These are phyloP conservation scores for Antennarius maculatus DNA, from an alignment of 2,797 vertebrate genomes.

Conservation along the genomic window DNA sequence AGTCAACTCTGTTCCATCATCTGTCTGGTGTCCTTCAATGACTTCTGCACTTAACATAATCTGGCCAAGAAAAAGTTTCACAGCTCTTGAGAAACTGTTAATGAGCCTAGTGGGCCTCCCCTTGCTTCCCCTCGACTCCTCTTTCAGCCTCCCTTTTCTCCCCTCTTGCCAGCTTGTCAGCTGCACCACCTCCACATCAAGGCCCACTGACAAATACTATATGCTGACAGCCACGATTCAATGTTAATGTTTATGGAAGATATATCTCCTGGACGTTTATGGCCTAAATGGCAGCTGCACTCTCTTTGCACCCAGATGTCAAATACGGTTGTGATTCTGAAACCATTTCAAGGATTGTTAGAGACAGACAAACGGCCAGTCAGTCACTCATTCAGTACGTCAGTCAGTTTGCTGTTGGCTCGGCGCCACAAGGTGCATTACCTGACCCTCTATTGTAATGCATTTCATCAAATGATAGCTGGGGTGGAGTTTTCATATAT, in stretches of 20 bases:
- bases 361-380: constrained; percentile 11
- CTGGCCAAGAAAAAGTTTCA: constrained; percentile 48
- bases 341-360: constrained; percentile 30
- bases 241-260: constrained; percentile 53
- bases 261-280: constrained; percentile 60
- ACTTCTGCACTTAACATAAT: constrained; percentile 65
- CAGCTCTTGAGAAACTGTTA: constrained; percentile 61
- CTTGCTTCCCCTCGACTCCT: background rate
- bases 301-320: constrained; percentile 51
- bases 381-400: constrained; percentile 10
- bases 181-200: constrained; percentile 39
- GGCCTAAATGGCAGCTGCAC: constrained; percentile 68
- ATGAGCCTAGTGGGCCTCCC: constrained; percentile 39
- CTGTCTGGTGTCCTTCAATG: constrained; percentile 69
- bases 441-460: constrained; percentile 21
- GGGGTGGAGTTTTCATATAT: constrained; percentile 13
- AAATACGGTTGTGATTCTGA: constrained; percentile 28
- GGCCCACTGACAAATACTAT: constrained; percentile 31
- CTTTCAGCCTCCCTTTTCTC: constrained; percentile 19
- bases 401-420: constrained; percentile 32
- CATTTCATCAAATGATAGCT: constrained; percentile 38
- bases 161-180: constrained; percentile 38
- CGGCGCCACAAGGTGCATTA: constrained; percentile 45
- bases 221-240: constrained; percentile 60
- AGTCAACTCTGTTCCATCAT: constrained; percentile 88